Conservation (phyloP, 2,797 vertebrate genomes). For the Rhinoraja longicauda region DNA sequence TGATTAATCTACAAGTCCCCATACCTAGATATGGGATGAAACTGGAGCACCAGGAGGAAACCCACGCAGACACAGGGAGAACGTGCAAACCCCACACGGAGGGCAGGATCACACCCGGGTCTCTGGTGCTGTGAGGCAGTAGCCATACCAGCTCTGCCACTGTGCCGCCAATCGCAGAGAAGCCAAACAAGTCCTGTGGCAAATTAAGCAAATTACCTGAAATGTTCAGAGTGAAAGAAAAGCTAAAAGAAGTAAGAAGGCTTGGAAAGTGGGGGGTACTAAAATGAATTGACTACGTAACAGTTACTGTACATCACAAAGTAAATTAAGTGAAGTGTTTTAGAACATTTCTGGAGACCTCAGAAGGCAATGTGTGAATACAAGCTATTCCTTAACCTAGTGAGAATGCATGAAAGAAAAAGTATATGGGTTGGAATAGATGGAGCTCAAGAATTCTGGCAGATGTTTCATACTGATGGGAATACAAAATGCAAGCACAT, state of each 20-base stretch:
- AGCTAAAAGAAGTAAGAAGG: not conserved
- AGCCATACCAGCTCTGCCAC: too few relatives aligned
- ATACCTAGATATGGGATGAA: too few relatives aligned
- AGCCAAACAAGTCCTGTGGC: not conserved
- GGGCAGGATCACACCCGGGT: too few relatives aligned
- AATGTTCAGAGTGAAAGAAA: not conserved
- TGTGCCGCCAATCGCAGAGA: not conserved
- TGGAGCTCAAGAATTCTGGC: not conserved
- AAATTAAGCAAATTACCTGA: not conserved
- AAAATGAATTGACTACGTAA: not conserved
- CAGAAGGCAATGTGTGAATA: not conserved
- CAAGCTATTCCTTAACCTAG: not conserved
- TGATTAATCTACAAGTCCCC: too few relatives aligned
- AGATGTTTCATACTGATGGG: not conserved
- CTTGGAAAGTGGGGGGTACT: not conserved
- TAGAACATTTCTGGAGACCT: not conserved
- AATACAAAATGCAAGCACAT: not conserved
- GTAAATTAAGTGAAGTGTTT: not conserved
- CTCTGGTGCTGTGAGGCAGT: too few relatives aligned
- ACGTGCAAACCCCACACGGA: too few relatives aligned
- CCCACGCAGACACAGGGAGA: too few relatives aligned
- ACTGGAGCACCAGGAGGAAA: too few relatives aligned
- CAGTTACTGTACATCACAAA: not conserved
- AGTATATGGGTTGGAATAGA: not conserved
- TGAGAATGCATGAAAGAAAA: not conserved